Conservation (phyloP, 2,888 invertebrate species). For the Philereme transversata region DNA sequence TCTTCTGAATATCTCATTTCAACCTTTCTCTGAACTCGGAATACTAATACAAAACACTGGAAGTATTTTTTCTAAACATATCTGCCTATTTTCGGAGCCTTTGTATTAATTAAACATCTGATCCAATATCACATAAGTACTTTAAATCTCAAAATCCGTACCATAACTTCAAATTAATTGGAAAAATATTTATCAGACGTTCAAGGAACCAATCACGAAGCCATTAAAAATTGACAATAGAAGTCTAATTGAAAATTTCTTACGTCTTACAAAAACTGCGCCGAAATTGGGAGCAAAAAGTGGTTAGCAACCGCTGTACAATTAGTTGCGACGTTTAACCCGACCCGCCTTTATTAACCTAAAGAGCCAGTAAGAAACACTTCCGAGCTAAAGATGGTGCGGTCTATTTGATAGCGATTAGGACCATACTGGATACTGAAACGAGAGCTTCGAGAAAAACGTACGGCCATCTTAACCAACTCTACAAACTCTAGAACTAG, state of each 20-base stretch:
- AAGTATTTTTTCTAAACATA: too few relatives aligned
- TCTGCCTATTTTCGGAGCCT: too few relatives aligned
- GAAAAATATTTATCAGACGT: background rate
- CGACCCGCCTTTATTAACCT: constrained; percentile 28
- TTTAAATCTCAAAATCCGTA: too few relatives aligned
- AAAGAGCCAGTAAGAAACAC: constrained; percentile 26
- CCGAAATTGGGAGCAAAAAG: constrained; percentile 12
- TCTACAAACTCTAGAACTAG: too few relatives aligned
- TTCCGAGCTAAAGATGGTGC: constrained; percentile 3
- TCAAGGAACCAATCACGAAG: background rate
- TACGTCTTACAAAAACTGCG: constrained; percentile 1
- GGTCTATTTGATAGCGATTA: background rate
- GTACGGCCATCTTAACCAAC: too few relatives aligned
- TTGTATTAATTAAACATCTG: too few relatives aligned
- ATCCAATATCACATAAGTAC: too few relatives aligned
- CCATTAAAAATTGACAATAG: background rate
- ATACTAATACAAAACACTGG: too few relatives aligned
- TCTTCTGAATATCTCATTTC: too few relatives aligned
- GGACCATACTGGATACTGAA: background rate
- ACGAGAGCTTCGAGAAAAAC: background rate
- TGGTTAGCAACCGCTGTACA: constrained; percentile 16
- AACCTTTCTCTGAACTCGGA: too few relatives aligned
- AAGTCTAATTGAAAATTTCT: background rate
- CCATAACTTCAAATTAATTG: too few relatives aligned
- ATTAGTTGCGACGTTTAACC: constrained; percentile 31